Evolutionary conservation across 2,888 invertebrate genomes (phyloP).

Genomic region (Onthophagus sagittarius): DNA sequence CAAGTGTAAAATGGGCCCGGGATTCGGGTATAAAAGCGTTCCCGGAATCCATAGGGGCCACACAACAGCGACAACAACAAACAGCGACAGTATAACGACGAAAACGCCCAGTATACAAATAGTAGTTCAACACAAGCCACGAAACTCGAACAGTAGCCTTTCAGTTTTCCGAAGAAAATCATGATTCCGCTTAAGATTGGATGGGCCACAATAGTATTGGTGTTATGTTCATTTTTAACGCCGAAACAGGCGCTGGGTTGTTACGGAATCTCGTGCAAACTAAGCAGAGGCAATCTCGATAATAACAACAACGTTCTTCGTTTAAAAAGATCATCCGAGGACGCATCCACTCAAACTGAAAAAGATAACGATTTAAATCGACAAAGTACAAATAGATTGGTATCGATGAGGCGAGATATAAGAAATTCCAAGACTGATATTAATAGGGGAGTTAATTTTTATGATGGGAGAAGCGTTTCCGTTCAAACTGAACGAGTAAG

Average conservation of each 20-base stretch:
- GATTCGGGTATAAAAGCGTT: neutral
- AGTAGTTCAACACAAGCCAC: neutral
- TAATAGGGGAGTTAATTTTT: neutral
- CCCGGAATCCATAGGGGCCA: neutral
- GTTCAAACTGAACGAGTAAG: too few species aligned
- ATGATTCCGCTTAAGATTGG: slow-evolving; percentile 29
- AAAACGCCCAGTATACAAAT: neutral
- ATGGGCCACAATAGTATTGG: slow-evolving; percentile 30
- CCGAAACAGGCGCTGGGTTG: neutral
- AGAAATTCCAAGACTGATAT: neutral
- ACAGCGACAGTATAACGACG: neutral
- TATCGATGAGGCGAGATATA: neutral
- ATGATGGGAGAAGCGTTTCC: neutral
- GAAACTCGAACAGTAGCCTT: neutral
- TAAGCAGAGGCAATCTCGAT: slow-evolving; percentile 11
- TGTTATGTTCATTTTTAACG: slow-evolving; percentile 30
- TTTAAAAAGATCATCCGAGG: neutral
- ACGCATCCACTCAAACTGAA: neutral
- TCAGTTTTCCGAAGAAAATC: neutral
- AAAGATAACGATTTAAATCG: neutral
- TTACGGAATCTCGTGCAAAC: neutral
- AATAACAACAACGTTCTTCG: slow-evolving; percentile 16
- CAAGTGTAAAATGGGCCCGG: neutral
- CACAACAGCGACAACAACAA: too few species aligned
- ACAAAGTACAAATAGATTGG: neutral